Evolutionary conservation across 2,113 vertebrate species (phyloP).

Genomic region (Neodontobutis hainanensis): DNA sequence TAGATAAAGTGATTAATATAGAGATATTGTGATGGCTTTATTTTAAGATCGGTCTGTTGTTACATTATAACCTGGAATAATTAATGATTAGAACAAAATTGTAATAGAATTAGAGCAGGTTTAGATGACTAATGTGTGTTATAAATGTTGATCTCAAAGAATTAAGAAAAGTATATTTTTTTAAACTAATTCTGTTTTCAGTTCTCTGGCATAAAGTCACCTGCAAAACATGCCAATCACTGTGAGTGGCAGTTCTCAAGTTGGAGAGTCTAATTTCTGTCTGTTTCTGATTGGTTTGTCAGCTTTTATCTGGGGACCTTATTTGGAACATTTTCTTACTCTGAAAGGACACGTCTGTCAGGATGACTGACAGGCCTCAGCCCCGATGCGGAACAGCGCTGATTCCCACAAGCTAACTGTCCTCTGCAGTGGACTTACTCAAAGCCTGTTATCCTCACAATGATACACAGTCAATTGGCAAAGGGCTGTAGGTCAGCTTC

Average conservation of each 20-base stretch:
- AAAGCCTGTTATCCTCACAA: slow-evolving; percentile 33
- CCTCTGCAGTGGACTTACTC: slow-evolving; percentile 42
- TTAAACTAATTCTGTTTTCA: slow-evolving; percentile 32
- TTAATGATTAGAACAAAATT: background rate
- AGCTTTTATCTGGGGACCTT: slow-evolving; percentile 70
- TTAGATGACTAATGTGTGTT: background rate
- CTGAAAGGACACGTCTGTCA: slow-evolving; percentile 74
- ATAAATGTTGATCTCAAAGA: slow-evolving; percentile 4
- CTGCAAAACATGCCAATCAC: slow-evolving; percentile 64
- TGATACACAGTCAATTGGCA: slow-evolving; percentile 31
- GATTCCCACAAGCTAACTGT: slow-evolving; percentile 54
- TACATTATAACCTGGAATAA: slow-evolving; percentile 1
- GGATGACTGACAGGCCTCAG: slow-evolving; percentile 74
- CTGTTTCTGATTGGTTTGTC: slow-evolving; percentile 69
- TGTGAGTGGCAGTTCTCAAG: slow-evolving; percentile 71
- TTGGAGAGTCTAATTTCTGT: slow-evolving; percentile 67
- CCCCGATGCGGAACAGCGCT: slow-evolving; percentile 33
- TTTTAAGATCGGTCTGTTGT: slow-evolving; percentile 25
- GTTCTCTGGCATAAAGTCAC: slow-evolving; percentile 44
- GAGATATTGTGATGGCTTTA: slow-evolving; percentile 13
- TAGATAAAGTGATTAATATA: slow-evolving; percentile 2
- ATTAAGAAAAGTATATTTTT: background rate
- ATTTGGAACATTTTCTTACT: slow-evolving; percentile 60
- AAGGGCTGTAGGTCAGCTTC: slow-evolving; percentile 9
- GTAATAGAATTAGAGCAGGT: background rate